Evolutionary conservation across 2,888 invertebrate genomes (phyloP).

Genomic region (Aporophyla lueneburgensis): DNA sequence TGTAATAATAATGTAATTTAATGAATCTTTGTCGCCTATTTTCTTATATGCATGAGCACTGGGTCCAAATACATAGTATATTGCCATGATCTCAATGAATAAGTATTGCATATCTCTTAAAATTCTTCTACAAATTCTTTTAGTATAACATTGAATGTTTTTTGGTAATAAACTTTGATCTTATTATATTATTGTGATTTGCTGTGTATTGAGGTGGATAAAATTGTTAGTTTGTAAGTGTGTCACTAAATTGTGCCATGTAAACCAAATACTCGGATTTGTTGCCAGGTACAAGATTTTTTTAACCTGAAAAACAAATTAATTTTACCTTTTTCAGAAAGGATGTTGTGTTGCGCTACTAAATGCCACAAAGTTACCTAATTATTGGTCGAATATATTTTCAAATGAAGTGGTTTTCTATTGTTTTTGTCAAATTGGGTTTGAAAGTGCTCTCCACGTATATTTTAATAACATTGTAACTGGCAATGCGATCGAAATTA

Average conservation of each 20-base stretch:
- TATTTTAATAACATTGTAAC: constrained; percentile 30
- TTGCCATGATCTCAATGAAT: constrained; percentile 52
- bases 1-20: no score
- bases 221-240: constrained; percentile 51
- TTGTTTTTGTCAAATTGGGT: not conserved
- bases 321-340: not conserved
- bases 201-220: constrained; percentile 9
- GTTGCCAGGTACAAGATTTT: constrained; percentile 51
- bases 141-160: constrained; percentile 51
- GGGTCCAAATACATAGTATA: constrained; percentile 66
- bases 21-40: constrained; percentile 24
- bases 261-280: constrained; percentile 62
- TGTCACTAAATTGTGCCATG: constrained; percentile 68
- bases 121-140: constrained; percentile 17
- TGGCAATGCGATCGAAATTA: constrained; percentile 50
- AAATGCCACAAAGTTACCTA: constrained; percentile 27
- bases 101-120: constrained; percentile 53
- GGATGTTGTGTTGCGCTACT: not conserved
- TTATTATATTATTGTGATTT: constrained; percentile 46
- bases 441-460: constrained; percentile 11
- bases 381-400: not conserved
- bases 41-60: constrained; percentile 33
- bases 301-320: not conserved
- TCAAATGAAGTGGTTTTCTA: not conserved
- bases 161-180: constrained; percentile 44